Evolutionary conservation across 2,797 vertebrate species (phyloP), one percentile per base, ranked within the genome.

Genomic region (Rachycentron canadum): DNA sequence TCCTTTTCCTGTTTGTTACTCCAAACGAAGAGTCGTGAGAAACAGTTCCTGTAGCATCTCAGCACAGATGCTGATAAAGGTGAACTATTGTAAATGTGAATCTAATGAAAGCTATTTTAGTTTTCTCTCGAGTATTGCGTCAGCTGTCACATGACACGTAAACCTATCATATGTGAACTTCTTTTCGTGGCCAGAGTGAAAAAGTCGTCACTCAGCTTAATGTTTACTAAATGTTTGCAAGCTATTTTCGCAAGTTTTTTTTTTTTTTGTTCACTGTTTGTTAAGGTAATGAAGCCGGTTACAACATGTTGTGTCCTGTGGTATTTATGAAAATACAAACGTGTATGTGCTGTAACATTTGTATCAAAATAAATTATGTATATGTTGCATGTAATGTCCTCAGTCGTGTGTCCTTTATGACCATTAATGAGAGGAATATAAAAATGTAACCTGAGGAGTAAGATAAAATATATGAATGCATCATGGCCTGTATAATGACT

Each of bases 171-270:
- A 86, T 73, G 59, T 83, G 78, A 90, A 83, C 53, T 64, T 60
- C 72, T 65, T 63, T 76, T 73, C 23, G 26, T 84, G 66, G 58
- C 71, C 65, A 52, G 73, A 86, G 67, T 80, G 86, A 84, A 73
- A 87, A 67, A 73, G 71, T 58, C 28, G 23, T 89, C 84, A 86
- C 83, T 88, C 90, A 82, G 80, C 82, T 93, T 38, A 88, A 92
- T 95, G 94, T 95, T 95, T 95, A 95, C 94, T 87, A 45, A 87
- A 84, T 91, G 87, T 93, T 89, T 88, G 82, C 82, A 73, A 79
- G 84, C 84, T 84, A 84, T 84, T 89, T 91, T 91, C 76, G 91
- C 91, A 93, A 86, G 53, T 91, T 40, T 36, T 25, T 26, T 43
- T 21, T 14, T 34, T 49, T 43, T 32, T 32, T 30, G 5, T 86